Percentiles rank a stretch among this genome's conserved stretches.
Conservation (phyloP, 1,140 invertebrate species). For the Harlomillsia oculata region DNA sequence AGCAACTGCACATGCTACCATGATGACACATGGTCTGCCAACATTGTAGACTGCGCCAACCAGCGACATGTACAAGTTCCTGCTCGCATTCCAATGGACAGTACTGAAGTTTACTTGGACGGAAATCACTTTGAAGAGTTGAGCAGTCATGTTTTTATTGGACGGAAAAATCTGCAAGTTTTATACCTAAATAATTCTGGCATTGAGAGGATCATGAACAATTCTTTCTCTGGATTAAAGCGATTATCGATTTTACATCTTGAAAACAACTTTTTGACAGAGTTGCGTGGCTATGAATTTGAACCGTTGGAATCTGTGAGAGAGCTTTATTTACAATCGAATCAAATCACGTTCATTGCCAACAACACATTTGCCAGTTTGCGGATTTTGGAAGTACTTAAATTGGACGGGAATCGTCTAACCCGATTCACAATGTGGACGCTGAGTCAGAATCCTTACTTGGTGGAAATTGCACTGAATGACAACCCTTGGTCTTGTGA, state of each 20-base stretch:
- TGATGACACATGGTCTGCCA: constrained; percentile 84
- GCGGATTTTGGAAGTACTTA: constrained; percentile 67
- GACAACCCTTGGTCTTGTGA: constrained; percentile 45
- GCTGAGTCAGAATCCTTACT: constrained; percentile 39
- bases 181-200: constrained; percentile 80
- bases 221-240: constrained; percentile 73
- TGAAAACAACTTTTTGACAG: constrained; percentile 70
- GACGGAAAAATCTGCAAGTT: constrained; percentile 73
- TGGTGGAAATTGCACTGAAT: constrained; percentile 39
- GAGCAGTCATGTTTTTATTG: constrained; percentile 80
- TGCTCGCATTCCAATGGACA: constrained; percentile 82
- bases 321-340: constrained; percentile 78
- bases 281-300: constrained; percentile 72
- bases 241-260: constrained; percentile 54
- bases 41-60: constrained; percentile 82
- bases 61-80: constrained; percentile 66
- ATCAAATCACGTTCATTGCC: constrained; percentile 69
- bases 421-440: constrained; percentile 56
- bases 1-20: constrained; percentile 88
- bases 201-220: constrained; percentile 71
- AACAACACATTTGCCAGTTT: constrained; percentile 73
- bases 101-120: constrained; percentile 83
- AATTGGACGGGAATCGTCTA: constrained; percentile 74
- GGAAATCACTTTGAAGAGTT: constrained; percentile 79
- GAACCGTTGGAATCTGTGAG: constrained; percentile 65